These are phyloP conservation scores for Chondrosia reniformis DNA, from an alignment of 37 sponge, comb jelly and placozoan species.

Conservation along the genomic window DNA sequence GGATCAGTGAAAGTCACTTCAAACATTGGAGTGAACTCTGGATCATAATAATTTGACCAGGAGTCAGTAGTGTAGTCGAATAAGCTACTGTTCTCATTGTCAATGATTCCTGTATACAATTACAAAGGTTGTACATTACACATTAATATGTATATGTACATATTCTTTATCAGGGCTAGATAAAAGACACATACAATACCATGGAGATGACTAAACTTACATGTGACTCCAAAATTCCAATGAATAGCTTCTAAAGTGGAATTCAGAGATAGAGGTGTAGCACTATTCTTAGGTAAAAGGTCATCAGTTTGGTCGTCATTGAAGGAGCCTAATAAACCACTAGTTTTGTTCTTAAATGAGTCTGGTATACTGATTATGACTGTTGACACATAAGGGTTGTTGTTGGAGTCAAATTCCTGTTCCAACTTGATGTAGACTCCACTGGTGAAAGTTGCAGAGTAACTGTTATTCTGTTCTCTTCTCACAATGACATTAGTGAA, in stretches of 20 bases:
- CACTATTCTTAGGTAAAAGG: too few species aligned
- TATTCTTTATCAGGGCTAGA: too few species aligned
- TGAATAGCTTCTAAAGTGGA: slow-evolving; percentile 25
- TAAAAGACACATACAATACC: background rate
- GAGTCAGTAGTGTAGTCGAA: slow-evolving; percentile 35
- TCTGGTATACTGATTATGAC: slow-evolving; percentile 18
- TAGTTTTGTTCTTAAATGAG: background rate
- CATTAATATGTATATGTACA: too few species aligned
- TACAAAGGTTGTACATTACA: too few species aligned
- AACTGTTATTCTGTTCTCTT: background rate
- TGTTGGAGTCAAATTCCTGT: slow-evolving; percentile 10
- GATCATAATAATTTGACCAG: slow-evolving; percentile 34
- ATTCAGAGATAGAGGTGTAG: slow-evolving; percentile 22
- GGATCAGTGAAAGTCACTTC: slow-evolving; percentile 32
- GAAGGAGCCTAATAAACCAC: slow-evolving; percentile 26
- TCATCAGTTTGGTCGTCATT: slow-evolving; percentile 34
- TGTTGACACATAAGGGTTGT: background rate
- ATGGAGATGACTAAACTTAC: background rate
- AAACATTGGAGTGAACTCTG: slow-evolving; percentile 46
- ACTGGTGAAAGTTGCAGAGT: slow-evolving; percentile 14
- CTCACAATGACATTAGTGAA: slow-evolving; percentile 27
- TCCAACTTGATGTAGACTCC: slow-evolving; percentile 5
- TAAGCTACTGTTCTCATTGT: slow-evolving; percentile 15
- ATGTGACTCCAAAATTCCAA: slow-evolving; percentile 28
- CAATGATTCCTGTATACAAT: slow-evolving; percentile 44